Percentiles rank a stretch among this genome's conserved stretches.
Evolutionary conservation across 2,113 vertebrate genomes (phyloP).

Genomic region (Poeciliopsis prolifica): DNA sequence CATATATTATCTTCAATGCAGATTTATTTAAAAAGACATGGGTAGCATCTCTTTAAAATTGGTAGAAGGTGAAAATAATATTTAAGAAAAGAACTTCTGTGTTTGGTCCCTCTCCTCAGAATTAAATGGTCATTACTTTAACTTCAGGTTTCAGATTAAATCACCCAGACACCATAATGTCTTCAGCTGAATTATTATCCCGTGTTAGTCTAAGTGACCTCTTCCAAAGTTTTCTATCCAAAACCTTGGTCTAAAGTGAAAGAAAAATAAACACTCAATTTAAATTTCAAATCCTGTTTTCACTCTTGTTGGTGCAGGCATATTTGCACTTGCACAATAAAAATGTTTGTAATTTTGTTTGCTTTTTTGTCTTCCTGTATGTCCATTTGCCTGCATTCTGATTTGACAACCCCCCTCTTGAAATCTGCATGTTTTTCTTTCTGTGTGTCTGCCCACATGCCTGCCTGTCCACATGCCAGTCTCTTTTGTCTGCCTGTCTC

Average conservation of each 20-base stretch:
- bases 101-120: no score
- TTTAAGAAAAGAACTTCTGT: no score
- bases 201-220: neutral
- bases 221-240: neutral
- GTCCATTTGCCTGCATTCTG: slow-evolving; percentile 25
- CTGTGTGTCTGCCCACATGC: slow-evolving; percentile 63
- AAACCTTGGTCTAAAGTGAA: neutral
- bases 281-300: neutral
- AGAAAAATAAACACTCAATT: neutral
- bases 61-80: no score
- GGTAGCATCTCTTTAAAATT: no score
- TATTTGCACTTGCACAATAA: neutral
- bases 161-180: neutral
- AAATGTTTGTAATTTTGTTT: neutral
- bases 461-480: slow-evolving; percentile 60
- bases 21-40: no score
- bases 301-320: neutral
- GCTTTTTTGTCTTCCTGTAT: neutral
- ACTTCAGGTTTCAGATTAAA: neutral
- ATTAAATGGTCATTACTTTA: no score
- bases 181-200: neutral
- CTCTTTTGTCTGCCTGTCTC: slow-evolving; percentile 66
- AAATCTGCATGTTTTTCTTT: slow-evolving; percentile 37
- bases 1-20: no score
- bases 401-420: slow-evolving; percentile 30